These are phyloP conservation scores for Porphyrio hochstetteri DNA, from an alignment of 2,113 vertebrate genomes.

Conservation along the genomic window DNA sequence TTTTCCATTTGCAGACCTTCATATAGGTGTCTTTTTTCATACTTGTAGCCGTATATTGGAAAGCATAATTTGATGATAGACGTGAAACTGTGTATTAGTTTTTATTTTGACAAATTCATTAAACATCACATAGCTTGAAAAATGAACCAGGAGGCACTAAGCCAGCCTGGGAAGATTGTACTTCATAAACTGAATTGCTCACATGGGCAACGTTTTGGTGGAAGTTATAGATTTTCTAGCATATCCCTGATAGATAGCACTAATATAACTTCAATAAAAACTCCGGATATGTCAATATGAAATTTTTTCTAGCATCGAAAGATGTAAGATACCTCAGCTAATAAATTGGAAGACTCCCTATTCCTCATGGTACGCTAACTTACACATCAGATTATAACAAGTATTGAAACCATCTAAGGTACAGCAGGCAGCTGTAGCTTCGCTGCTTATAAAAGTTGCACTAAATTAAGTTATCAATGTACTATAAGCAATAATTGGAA, in stretches of 20 bases:
- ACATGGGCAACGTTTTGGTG: constrained; percentile 89
- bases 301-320: constrained; percentile 76
- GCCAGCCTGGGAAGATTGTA: constrained; percentile 86
- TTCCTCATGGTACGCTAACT: constrained; percentile 77
- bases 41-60: constrained; percentile 72
- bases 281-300: constrained; percentile 91
- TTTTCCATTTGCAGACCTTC: constrained; percentile 69
- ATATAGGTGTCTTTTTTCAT: constrained; percentile 78
- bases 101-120: constrained; percentile 96
- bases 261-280: constrained; percentile 99
- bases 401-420: constrained; percentile 66
- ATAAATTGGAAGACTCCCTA: constrained; percentile 78
- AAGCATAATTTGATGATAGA: constrained; percentile 85
- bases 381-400: constrained; percentile 75
- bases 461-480: constrained; percentile 22
- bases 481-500: neutral
- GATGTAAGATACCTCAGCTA: constrained; percentile 79
- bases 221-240: constrained; percentile 97
- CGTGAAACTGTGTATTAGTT: constrained; percentile 82
- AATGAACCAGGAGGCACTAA: constrained; percentile 85
- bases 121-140: constrained; percentile 89
- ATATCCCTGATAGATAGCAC: constrained; percentile 96
- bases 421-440: constrained; percentile 50
- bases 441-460: constrained; percentile 13
- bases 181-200: constrained; percentile 94